These are phyloP conservation scores for Gymnosoma rotundatum DNA, from an alignment of 2,888 invertebrate genomes.

Conservation along the genomic window DNA sequence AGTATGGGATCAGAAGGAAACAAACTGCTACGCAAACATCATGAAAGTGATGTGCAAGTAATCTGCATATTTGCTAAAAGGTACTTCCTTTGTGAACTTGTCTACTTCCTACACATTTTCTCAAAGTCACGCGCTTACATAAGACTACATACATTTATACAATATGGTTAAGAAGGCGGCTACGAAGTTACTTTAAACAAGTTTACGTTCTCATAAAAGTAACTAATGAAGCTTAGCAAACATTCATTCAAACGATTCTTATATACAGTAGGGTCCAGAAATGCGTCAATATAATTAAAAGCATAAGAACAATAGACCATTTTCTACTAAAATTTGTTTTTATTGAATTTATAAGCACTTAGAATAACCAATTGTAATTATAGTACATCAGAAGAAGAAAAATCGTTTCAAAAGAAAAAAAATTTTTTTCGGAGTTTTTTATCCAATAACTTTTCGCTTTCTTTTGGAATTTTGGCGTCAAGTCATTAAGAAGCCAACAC, in stretches of 20 bases:
- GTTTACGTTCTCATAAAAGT: slow-evolving; percentile 36
- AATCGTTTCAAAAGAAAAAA: too few relatives aligned
- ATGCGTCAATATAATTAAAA: too few relatives aligned
- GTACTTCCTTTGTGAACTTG: slow-evolving; percentile 14
- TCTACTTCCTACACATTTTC: neutral
- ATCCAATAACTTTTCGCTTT: too few relatives aligned
- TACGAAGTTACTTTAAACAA: neutral
- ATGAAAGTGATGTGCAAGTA: neutral
- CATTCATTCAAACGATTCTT: neutral
- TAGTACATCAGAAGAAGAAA: too few relatives aligned
- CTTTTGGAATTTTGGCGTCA: too few relatives aligned
- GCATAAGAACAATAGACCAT: too few relatives aligned
- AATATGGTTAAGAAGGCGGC: slow-evolving; percentile 17
- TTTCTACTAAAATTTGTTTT: too few relatives aligned
- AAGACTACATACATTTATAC: slow-evolving; percentile 2
- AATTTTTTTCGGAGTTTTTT: too few relatives aligned
- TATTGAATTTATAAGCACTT: too few relatives aligned
- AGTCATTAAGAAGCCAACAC: too few relatives aligned
- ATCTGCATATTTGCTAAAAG: slow-evolving; percentile 17
- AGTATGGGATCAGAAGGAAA: neutral
- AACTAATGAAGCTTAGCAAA: slow-evolving; percentile 60
- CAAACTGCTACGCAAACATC: neutral
- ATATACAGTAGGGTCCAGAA: too few relatives aligned
- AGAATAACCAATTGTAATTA: too few relatives aligned
- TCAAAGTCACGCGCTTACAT: slow-evolving; percentile 6